Conservation (phyloP, 2,797 vertebrate genomes). For the Alcedo quadribrachys region DNA sequence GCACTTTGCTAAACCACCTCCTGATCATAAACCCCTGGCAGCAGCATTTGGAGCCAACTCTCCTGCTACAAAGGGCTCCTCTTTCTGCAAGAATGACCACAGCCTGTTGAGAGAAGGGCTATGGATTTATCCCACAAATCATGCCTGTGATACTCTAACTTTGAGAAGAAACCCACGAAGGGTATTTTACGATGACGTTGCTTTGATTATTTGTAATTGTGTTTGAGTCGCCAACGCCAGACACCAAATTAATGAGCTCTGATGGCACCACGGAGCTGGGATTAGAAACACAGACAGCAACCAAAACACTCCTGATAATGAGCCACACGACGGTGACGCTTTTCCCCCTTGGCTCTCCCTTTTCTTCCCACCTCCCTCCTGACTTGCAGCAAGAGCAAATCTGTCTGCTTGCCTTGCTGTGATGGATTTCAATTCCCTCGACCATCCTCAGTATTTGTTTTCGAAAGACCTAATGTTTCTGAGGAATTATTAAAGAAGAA, state of each 20-base stretch:
- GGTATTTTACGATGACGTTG: not conserved
- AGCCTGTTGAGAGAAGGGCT: not conserved
- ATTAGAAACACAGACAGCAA: constrained; percentile 1
- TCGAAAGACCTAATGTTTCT: not conserved
- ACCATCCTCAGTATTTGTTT: constrained; percentile 26
- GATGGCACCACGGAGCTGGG: not conserved
- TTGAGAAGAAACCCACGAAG: not conserved
- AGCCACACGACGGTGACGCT: not conserved
- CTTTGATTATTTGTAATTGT: constrained; percentile 56
- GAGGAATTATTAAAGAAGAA: constrained; percentile 24
- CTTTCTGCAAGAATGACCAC: not conserved
- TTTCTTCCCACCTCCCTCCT: constrained; percentile 44
- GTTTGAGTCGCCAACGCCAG: not conserved
- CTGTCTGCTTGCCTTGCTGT: constrained; percentile 12
- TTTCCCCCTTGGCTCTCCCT: not conserved
- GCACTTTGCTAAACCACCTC: not conserved
- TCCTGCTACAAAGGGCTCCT: not conserved
- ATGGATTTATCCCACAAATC: not conserved
- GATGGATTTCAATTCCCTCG: constrained; percentile 41
- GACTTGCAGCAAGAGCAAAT: not conserved
- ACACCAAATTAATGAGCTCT: constrained; percentile 56
- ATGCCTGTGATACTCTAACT: not conserved
- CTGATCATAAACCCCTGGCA: not conserved
- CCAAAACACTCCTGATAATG: constrained; percentile 30
- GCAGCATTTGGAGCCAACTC: not conserved